Conservation (phyloP, 2,888 invertebrate species). For the Eupithecia insigniata region DNA sequence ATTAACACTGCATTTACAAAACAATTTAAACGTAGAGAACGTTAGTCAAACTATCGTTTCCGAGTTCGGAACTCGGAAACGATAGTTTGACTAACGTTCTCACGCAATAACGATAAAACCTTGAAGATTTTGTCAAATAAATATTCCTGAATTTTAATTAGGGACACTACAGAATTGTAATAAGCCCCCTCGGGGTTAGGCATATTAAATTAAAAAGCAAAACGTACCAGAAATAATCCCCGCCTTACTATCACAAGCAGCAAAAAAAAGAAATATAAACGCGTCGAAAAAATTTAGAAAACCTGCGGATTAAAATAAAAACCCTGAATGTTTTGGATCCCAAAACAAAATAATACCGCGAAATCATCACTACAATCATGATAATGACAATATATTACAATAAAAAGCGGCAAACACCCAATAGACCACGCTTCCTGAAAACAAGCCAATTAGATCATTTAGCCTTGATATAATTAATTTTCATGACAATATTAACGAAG, state of each 20-base stretch:
- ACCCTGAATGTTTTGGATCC: background rate
- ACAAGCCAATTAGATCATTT: constrained; percentile 32
- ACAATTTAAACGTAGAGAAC: background rate
- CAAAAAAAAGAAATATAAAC: background rate
- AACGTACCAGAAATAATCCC: background rate
- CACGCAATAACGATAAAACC: background rate
- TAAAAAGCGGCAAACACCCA: background rate
- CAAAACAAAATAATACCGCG: background rate
- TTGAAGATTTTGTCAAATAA: constrained; percentile 8
- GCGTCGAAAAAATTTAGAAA: background rate
- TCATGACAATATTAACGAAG: constrained; percentile 3
- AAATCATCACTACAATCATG: constrained; percentile 1
- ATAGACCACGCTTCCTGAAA: constrained; percentile 28
- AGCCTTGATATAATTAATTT: constrained; percentile 31
- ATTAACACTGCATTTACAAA: too few species aligned
- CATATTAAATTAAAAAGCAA: background rate
- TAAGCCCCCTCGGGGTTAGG: background rate
- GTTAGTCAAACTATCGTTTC: background rate
- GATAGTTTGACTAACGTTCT: too few species aligned
- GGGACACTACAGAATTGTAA: background rate
- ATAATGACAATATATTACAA: background rate
- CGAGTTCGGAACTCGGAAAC: too few species aligned
- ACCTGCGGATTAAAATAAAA: background rate
- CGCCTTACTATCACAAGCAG: background rate
- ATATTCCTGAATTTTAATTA: background rate